Base-by-base conservation (phyloP, 2,888 invertebrate genomes). In the Dorcus parallelipipedus region DNA sequence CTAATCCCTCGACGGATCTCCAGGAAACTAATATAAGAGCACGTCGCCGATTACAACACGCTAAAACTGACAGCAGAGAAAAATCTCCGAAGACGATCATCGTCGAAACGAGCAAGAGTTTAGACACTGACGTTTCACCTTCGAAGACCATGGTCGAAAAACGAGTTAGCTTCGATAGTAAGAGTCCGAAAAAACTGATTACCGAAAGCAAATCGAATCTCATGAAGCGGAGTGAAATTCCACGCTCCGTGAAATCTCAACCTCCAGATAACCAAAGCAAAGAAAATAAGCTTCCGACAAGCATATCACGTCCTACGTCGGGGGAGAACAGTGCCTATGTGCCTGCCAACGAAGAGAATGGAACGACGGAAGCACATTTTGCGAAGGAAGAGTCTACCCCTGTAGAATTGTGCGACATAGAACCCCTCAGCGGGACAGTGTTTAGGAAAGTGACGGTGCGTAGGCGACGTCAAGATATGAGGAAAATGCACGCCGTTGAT, bases 361-460 rank as follows among this genome's bases (percentile, higher is more conserved):
- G 59, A 56, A n/a, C 45, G 45, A 56, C 54, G 58, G 65, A 67
- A 55, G 54, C 65, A n/a, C 66, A 67, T 54, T 67, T 60, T 49
- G 66, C 67, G 14, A 64, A 61, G 56, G 70, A 70, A 54, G 71
- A 70, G 61, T 62, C 67, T 52, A 45, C 47, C 20, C 41, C 59
- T 17, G 49, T 59, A n/a, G 75, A 74, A 62, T 64, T 73, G 38
- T 78, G 76, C 67, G 78, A 78, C 67, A 76, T 78, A 51, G 86
- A 86, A 70, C 84, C 85, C 8, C 72, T 84, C 50, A 85, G 85
- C 64, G 84, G 86, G 5, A 83, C 84, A 2, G 84, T 86, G 8
- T 87, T 87, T 69, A 80, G 82, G 65, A 84, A 86, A 75, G 86
- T 87, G 56, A 84, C 86, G 59, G 84, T 87, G 38, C 81, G 85